Base-by-base conservation (phyloP, 2,888 invertebrate genomes). In the Ceramica pisi region DNA sequence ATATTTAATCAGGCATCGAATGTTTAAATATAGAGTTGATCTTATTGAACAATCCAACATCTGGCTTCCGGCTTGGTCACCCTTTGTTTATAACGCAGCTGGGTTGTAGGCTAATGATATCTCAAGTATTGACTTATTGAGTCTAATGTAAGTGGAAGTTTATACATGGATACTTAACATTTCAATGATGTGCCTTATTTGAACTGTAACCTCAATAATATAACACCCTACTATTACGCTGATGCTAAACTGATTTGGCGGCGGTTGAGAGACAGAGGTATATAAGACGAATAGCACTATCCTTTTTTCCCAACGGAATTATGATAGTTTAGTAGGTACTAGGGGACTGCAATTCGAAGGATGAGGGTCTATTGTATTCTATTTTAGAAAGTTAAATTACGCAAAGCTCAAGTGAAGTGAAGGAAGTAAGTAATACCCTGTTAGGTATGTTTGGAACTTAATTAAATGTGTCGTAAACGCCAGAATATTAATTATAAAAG, bases 1-100 rank as follows among this genome's bases (percentile, higher is more conserved):
- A 72, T 75, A 75, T 82, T 67, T 57, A 75, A 75, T 50, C 75
- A 62, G 51, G 21, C 51, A 44, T 74, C 50, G 7, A 56, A 48
- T 62, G 67, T 80, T 67, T 51, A 60, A 55, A 64, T 59, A 63
- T 10, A 44, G 23, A 23, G 6, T 7, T 21, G 56, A 21, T 59
- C 21, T 65, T 67, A 55, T 63, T 53, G 51, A 51, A 66, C 59
- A 50, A 14, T 64, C 31, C 16, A 31, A 59, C 66, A 67, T 74
- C 67, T 74, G 71, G 31, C 21, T 31, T 51, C 59, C 46, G 41
- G 31, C 9, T 0, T 26, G 19, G 35, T 41, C 26, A 21, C 65
- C 59, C 68, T 73, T 61, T 73, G 66, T 75, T 60, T 57, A 31
- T 4, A 19, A 50, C n/a, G 19, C 68, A 78, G 61, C 81, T 76